A percentile compares a stretch with the other conserved stretches of the same genome.
phyloP scores from a whole-genome alignment of 2,888 invertebrate species.

The Drosophila dives region DNA sequence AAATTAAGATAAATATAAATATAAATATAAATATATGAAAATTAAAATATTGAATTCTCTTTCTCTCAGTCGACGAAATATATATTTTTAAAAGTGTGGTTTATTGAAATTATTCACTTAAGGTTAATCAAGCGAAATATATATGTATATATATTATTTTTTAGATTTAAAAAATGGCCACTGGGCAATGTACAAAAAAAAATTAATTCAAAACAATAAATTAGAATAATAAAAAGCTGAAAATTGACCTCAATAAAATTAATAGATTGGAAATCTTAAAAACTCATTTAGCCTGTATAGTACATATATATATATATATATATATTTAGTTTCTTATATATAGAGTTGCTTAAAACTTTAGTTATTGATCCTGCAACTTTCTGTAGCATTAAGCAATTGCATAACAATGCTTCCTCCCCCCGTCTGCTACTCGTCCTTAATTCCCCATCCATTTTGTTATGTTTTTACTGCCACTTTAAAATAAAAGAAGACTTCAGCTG shows the following conservation, averaged over 20 bases:
- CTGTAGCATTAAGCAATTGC: not conserved
- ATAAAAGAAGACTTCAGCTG: conserved; percentile 2
- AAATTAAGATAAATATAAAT: not conserved
- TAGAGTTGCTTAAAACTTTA: not conserved
- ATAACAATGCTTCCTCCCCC: conserved; percentile 1
- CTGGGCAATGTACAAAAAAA: too few relatives aligned
- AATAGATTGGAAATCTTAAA: not conserved
- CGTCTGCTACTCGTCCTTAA: too few relatives aligned
- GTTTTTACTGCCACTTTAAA: conserved; percentile 3
- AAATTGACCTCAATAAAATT: not conserved
- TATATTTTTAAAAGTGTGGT: not conserved
- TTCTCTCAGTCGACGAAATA: not conserved
- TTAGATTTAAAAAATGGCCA: not conserved
- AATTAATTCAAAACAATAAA: not conserved
- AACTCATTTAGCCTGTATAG: not conserved
- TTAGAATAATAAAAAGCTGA: not conserved
- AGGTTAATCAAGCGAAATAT: not conserved
- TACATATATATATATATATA: not conserved
- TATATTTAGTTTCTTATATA: not conserved
- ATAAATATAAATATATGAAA: not conserved
- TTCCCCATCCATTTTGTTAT: not conserved
- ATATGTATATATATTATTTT: not conserved
- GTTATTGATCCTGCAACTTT: not conserved
- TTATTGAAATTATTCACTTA: not conserved
- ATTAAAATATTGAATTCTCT: not conserved